Percentiles rank a stretch among this genome's conserved stretches.
Evolutionary conservation across 2,888 invertebrate genomes (phyloP).

Genomic region (Drosophila birchii): DNA sequence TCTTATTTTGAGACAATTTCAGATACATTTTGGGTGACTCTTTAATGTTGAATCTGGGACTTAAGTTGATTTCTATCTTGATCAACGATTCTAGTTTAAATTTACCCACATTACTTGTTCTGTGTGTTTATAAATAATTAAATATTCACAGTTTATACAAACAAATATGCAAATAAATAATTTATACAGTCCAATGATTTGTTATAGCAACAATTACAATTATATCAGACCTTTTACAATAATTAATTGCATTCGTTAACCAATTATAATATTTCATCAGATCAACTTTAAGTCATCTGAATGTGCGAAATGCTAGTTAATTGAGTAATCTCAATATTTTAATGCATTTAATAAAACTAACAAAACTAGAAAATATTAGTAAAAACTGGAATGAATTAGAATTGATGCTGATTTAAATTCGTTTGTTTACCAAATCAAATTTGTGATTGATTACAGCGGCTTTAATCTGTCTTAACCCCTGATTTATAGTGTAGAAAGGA

Average conservation of each 20-base stretch:
- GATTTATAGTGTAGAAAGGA: conserved; percentile 18
- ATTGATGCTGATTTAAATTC: conserved; percentile 5
- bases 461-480: neutral
- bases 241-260: neutral
- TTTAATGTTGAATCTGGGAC: neutral
- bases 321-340: neutral
- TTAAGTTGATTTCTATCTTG: neutral
- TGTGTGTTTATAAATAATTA: neutral
- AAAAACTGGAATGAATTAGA: neutral
- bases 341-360: conserved; percentile 1
- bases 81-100: neutral
- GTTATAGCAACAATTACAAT: conserved; percentile 5
- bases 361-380: neutral
- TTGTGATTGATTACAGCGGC: conserved; percentile 4
- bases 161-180: conserved; percentile 11
- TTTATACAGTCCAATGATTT: conserved; percentile 4
- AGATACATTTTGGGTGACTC: neutral
- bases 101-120: neutral
- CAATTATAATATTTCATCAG: conserved; percentile 5
- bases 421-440: conserved; percentile 16
- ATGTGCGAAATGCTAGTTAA: conserved; percentile 1
- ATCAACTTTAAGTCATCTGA: neutral
- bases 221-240: conserved; percentile 1
- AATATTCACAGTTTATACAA: neutral
- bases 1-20: conserved; percentile 6